Evolutionary conservation across 2,888 invertebrate species (phyloP), one percentile per base, ranked within the genome.

Genomic region (Stenchaetothrips biformis): DNA sequence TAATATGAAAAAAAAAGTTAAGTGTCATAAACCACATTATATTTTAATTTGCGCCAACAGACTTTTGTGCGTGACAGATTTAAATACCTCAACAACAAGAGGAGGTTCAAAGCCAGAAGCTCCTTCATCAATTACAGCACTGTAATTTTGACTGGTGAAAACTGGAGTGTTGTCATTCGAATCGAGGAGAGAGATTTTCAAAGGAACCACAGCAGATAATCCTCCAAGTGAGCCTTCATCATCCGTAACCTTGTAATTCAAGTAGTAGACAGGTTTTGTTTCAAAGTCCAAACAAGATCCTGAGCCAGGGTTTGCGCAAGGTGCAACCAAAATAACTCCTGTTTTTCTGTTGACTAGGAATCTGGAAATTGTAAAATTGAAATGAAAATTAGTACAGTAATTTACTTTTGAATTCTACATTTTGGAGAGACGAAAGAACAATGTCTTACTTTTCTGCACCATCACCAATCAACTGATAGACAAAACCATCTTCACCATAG

Each of bases 91-190:
- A 21, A 89, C 88, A 81, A 88, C 87, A 48, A 91, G 85, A 79
- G 94, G 93, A 0, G 96, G 95, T 84, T 95, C 94, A 83, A 97
- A 96, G 83, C 92, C 92, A 3, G 91, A 89, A 0, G 95, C 92
- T 1, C 95, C 95, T 86, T 98, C 97, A 84, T 95, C 95, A 16
- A 97, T 92, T 11, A 93, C 92, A 0, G 94, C 93, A 48, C 92
- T 91, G 87, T 96, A 96, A 77, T 92, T 89, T 0, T 91, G 89
- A 81, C 94, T 93, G 67, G 90, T 89, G 87, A 98, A 98, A 21
- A 91, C 89, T 0, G 97, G 97, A 0, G 95, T 91, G 85, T 95
- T 96, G 87, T 97, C 97, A 86, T 97, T 97, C 81, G 93, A 93
- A 86, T 97, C 97, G 0, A 90, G 90, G 0, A 97, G 89, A 0